Evolutionary conservation across 2,113 vertebrate species (phyloP), one percentile per base, ranked within the genome.

Genomic region (Cololabis saira): DNA sequence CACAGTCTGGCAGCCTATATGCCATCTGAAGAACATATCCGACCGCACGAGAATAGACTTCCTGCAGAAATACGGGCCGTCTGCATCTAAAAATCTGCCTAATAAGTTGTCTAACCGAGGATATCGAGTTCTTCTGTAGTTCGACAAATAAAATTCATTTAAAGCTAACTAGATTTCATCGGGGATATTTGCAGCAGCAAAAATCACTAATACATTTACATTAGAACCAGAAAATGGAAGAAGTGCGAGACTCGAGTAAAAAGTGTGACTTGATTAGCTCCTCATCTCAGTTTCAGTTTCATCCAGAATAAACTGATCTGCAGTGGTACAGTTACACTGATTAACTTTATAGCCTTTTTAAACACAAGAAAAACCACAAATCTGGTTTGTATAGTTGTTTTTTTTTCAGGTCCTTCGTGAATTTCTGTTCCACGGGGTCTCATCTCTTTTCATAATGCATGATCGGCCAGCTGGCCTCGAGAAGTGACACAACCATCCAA

Each of bases 401-500:
- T 44, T 44, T 13, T 6, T 17, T n/a, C 14, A 5, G 4, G 16
- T 16, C 8, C 17, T 18, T 18, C 11, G 8, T 47, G 2, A 11
- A 6, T 47, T 47, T 47, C 7, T 18, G 33, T 67, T 52, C 52
- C 51, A 0, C 55, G 71, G 6, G 14, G 17, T 2, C 21, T 37
- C 14, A 13, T 62, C 14, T 14, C 1, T 17, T 18, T 47, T 18
- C 1, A 10, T 18, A 53, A 15, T 49, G n/a, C 17, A 12, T 67
- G 30, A 0, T 58, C 8, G 61, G 63, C 62, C 81, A 78, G 67
- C 81, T 82, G 75, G 80, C 67, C 62, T 53, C 45, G 37, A 27
- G 7, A 69, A 48, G 48, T 17, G 4, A 16, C 14, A 17, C 42
- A 61, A 21, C 12, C 40, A 19, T 60, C 67, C 73, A 79, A 14